These are phyloP conservation scores for Rhegmatorhina hoffmannsi DNA, from an alignment of 2,113 vertebrate species.

Conservation along the genomic window DNA sequence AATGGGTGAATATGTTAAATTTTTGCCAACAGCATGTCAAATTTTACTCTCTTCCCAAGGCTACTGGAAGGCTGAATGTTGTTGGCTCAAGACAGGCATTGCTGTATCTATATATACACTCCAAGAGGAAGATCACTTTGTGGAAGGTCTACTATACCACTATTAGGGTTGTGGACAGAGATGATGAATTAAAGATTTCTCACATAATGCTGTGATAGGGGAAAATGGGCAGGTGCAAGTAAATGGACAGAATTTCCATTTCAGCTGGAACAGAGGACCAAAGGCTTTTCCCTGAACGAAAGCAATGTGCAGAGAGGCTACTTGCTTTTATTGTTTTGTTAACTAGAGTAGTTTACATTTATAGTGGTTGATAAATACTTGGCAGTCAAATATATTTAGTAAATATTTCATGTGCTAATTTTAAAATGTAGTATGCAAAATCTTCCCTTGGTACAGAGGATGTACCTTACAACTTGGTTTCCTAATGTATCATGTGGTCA, in stretches of 20 bases:
- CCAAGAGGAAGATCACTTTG: not conserved
- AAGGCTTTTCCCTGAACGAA: not conserved
- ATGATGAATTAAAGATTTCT: not conserved
- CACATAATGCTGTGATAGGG: not conserved
- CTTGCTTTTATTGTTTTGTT: not conserved
- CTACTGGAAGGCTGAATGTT: not conserved
- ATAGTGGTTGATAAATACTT: not conserved
- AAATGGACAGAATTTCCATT: not conserved
- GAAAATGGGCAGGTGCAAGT: not conserved
- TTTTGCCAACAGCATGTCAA: not conserved
- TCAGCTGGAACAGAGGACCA: not conserved
- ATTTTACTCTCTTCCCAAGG: not conserved
- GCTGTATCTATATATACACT: not conserved
- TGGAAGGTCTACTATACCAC: not conserved
- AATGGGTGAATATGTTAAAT: not conserved
- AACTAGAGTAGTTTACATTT: not conserved
- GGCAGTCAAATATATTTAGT: not conserved
- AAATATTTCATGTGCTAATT: not conserved
- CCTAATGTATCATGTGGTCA: not conserved
- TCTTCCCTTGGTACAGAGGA: not conserved
- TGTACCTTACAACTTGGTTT: not conserved
- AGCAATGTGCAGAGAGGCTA: not conserved
- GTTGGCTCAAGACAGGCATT: not conserved
- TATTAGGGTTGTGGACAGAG: not conserved
- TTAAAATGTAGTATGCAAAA: not conserved